Evolutionary conservation across 1,140 invertebrate genomes (phyloP).

Genomic region (Hyphantria cunea): DNA sequence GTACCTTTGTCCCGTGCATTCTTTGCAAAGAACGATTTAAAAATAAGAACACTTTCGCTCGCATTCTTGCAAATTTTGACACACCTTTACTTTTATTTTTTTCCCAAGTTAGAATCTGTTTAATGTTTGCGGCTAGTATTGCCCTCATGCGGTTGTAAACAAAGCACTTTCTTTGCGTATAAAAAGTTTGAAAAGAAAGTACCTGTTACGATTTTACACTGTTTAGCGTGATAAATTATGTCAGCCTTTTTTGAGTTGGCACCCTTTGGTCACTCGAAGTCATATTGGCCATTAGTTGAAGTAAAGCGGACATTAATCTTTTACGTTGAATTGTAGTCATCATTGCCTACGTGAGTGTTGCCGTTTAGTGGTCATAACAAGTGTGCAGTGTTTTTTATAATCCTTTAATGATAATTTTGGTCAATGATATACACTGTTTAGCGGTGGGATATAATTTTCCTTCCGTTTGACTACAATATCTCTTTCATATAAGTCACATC

Average conservation of each 20-base stretch:
- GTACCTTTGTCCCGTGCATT: conserved; percentile 38
- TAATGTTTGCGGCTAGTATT: conserved; percentile 50
- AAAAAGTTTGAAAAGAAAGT: conserved; percentile 53
- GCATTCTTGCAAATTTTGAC: conserved; percentile 57
- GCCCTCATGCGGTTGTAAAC: conserved; percentile 66
- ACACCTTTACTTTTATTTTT: conserved; percentile 49
- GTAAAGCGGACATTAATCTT: conserved; percentile 6
- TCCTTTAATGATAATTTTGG: not conserved
- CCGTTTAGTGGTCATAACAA: too few relatives aligned
- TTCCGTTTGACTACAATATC: conserved; percentile 32
- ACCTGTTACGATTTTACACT: conserved; percentile 68
- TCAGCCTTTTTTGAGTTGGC: conserved; percentile 14
- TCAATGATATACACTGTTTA: conserved; percentile 26
- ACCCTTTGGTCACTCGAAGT: conserved; percentile 10
- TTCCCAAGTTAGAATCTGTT: conserved; percentile 41
- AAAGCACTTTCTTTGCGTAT: conserved; percentile 53
- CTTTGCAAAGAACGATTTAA: conserved; percentile 18
- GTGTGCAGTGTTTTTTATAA: too few relatives aligned
- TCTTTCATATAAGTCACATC: conserved; percentile 38
- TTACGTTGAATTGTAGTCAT: not conserved
- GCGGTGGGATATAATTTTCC: conserved; percentile 12
- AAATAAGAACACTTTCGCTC: conserved; percentile 66
- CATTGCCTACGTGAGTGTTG: too few relatives aligned
- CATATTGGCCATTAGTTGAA: conserved; percentile 24
- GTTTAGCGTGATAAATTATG: conserved; percentile 27